phyloP scores from a whole-genome alignment of 2,797 vertebrate species.

The Syngnathus rostellatus region DNA sequence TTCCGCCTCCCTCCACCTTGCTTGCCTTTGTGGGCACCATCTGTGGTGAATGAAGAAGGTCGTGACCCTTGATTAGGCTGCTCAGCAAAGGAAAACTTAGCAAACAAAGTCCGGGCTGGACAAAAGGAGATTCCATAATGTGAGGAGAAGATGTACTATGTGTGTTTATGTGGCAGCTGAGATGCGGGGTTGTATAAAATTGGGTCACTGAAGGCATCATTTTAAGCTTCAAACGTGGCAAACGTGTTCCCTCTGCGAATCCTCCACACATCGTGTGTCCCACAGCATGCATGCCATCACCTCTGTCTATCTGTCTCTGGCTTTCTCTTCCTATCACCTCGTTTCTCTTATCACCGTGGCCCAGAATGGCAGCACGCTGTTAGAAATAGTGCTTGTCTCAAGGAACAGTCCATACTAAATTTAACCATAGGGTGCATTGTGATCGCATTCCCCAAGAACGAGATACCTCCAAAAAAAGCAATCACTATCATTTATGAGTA shows the following conservation, averaged over 20 bases:
- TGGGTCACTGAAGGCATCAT: slow-evolving; percentile 37
- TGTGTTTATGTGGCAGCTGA: slow-evolving; percentile 16
- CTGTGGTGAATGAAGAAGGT: slow-evolving; percentile 58
- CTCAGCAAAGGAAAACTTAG: slow-evolving; percentile 37
- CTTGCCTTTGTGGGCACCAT: slow-evolving; percentile 63
- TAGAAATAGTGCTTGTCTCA: background rate
- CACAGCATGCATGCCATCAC: background rate
- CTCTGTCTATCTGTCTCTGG: slow-evolving; percentile 10
- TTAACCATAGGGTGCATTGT: background rate
- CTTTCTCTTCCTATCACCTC: slow-evolving; percentile 40
- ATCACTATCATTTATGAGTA: too few species aligned
- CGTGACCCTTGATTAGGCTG: slow-evolving; percentile 36
- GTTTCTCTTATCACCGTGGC: background rate
- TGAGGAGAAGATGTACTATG: background rate
- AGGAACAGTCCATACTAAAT: background rate
- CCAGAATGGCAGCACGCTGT: slow-evolving; percentile 17
- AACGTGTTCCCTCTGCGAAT: slow-evolving; percentile 12
- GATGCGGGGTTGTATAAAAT: slow-evolving; percentile 21
- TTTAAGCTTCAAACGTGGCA: slow-evolving; percentile 25
- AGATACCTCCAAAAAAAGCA: too few species aligned
- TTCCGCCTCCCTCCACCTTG: background rate
- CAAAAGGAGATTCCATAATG: background rate
- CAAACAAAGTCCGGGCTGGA: slow-evolving; percentile 37
- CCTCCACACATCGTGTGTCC: background rate
- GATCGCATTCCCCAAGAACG: background rate